phyloP scores from a whole-genome alignment of 2,888 invertebrate species.

The Lasioglossum pauxillum region DNA sequence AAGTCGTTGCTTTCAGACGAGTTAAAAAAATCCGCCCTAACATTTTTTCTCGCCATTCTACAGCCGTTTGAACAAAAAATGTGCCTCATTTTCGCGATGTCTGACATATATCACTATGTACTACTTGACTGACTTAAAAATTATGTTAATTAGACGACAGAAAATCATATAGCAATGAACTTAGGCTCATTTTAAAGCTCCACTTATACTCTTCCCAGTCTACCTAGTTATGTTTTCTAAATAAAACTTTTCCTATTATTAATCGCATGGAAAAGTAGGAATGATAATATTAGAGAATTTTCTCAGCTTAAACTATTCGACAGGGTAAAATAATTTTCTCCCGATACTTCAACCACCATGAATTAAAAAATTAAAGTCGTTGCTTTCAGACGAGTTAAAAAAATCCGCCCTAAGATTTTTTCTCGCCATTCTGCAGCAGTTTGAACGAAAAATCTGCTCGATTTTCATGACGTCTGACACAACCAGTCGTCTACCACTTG shows the following conservation, averaged over 20 bases:
- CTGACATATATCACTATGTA: not conserved
- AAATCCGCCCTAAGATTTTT: not conserved
- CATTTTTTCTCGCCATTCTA: not conserved
- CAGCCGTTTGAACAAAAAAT: not conserved
- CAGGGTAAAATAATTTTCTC: not conserved
- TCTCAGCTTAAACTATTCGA: not conserved
- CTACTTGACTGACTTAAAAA: not conserved
- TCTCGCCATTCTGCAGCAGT: not conserved
- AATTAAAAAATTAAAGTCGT: not conserved
- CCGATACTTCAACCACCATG: not conserved
- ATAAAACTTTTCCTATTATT: not conserved
- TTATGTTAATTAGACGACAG: no score
- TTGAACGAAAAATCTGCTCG: not conserved
- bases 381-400: not conserved
- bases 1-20: not conserved
- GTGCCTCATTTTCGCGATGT: not conserved
- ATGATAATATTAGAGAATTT: not conserved
- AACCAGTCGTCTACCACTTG: not conserved
- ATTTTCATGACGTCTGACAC: not conserved
- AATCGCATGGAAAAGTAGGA: fast-evolving
- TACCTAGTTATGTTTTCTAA: no score
- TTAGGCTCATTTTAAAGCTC: not conserved
- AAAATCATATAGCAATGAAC: no score
- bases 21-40: not conserved
- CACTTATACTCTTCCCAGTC: not conserved